phyloP scores from a whole-genome alignment of 2,888 invertebrate species.

The Drosophila stalkeri region DNA sequence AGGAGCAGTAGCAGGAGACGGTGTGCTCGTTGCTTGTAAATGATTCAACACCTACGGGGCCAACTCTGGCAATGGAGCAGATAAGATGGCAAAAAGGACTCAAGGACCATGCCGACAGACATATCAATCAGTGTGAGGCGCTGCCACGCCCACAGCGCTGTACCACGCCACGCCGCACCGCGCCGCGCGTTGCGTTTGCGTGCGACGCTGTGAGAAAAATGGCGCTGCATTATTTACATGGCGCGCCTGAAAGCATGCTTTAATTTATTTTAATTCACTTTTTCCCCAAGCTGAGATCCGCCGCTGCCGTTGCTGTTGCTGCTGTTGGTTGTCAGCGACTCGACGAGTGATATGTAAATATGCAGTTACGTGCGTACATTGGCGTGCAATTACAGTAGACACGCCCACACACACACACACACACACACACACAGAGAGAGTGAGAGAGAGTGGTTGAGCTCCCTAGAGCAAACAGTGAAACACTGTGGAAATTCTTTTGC shows the following conservation, averaged over 20 bases:
- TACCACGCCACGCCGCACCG: background rate
- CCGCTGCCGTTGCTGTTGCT: background rate
- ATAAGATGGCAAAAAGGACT: constrained; percentile 60
- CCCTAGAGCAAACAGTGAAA: constrained; percentile 61
- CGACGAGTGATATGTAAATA: constrained; percentile 79
- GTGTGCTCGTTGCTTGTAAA: constrained; percentile 58
- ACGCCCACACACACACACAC: constrained; percentile 40
- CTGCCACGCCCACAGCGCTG: constrained; percentile 15
- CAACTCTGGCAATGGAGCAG: constrained; percentile 51
- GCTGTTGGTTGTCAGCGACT: constrained; percentile 37
- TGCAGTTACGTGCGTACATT: constrained; percentile 81
- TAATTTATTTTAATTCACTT: constrained; percentile 81
- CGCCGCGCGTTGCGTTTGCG: constrained; percentile 5
- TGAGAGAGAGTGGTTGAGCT: background rate
- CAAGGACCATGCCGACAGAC: constrained; percentile 54
- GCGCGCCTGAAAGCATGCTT: constrained; percentile 80
- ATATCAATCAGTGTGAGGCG: constrained; percentile 70
- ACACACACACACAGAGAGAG: constrained; percentile 10
- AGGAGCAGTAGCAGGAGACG: background rate
- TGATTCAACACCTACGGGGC: constrained; percentile 78
- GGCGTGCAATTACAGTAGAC: constrained; percentile 78
- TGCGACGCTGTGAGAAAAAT: constrained; percentile 66
- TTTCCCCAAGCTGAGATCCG: constrained; percentile 27
- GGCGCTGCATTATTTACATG: constrained; percentile 78
- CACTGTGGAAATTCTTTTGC: constrained; percentile 67